These are phyloP conservation scores for Alectoris magna DNA, from an alignment of 2,797 vertebrate genomes.

Conservation along the genomic window DNA sequence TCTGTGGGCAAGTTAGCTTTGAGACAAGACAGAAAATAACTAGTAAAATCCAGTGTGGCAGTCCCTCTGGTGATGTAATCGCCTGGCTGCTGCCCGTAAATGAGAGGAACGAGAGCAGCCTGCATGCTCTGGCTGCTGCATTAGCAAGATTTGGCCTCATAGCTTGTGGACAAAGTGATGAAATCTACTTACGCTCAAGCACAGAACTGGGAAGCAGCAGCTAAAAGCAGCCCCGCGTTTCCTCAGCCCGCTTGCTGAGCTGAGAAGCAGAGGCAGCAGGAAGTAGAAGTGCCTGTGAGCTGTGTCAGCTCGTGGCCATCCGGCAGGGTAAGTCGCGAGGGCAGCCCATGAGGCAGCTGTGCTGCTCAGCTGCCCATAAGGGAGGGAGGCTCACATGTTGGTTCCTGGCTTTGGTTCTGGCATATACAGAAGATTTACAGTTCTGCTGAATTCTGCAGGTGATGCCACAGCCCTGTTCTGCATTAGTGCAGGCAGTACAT, in stretches of 20 bases:
- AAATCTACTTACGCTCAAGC: not conserved
- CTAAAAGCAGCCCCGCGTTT: not conserved
- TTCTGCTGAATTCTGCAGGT: not conserved
- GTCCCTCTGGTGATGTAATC: not conserved
- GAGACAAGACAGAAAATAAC: not conserved
- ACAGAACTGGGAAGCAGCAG: not conserved
- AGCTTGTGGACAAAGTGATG: not conserved
- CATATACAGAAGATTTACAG: accelerated
- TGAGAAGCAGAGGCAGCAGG: not conserved
- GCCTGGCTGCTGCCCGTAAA: not conserved
- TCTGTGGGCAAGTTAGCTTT: not conserved
- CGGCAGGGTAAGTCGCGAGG: accelerated
- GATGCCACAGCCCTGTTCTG: not conserved
- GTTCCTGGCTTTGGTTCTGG: not conserved
- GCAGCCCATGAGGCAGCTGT: accelerated
- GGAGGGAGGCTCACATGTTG: not conserved
- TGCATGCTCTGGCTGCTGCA: not conserved
- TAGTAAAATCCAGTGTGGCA: not conserved
- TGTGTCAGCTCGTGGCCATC: not conserved
- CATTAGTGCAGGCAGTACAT: not conserved
- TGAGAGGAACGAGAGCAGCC: not conserved
- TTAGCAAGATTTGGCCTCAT: not conserved
- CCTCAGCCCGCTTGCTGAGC: accelerated
- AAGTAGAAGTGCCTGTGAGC: not conserved
- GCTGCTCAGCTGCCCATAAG: not conserved